Evolutionary conservation across 2,113 vertebrate species (phyloP).

Genomic region (Nothocercus julius): DNA sequence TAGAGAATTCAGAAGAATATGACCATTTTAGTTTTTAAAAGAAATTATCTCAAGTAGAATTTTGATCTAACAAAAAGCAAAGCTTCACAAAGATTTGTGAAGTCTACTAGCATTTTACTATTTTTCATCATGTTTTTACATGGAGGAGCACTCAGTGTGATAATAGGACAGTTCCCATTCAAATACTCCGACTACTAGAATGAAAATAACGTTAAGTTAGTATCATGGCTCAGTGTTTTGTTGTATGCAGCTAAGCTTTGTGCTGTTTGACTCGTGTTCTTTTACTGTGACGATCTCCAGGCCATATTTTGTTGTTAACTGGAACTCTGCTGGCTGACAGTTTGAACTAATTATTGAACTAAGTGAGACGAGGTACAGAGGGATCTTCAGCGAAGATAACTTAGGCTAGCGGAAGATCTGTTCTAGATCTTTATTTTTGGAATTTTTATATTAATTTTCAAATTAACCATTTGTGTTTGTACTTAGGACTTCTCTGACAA

Average conservation of each 20-base stretch:
- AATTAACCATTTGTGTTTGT: background rate
- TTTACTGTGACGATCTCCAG: slow-evolving; percentile 1
- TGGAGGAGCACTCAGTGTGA: background rate
- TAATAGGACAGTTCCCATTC: background rate
- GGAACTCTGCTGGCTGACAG: background rate
- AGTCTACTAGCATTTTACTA: background rate
- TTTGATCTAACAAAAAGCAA: background rate
- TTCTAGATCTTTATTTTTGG: background rate
- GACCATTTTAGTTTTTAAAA: background rate
- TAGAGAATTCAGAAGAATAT: background rate
- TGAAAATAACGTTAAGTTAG: background rate
- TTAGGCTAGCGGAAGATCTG: background rate
- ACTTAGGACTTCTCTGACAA: background rate
- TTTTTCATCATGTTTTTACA: background rate
- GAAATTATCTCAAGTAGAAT: background rate
- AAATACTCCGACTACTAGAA: background rate
- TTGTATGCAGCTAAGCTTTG: background rate
- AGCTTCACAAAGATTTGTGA: background rate
- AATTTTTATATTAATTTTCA: background rate
- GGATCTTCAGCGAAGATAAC: background rate
- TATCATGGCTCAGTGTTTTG: background rate
- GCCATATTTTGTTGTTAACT: background rate
- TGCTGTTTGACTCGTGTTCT: slow-evolving; percentile 10
- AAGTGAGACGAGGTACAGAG: background rate
- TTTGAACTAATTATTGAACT: background rate